Evolutionary conservation across 2,113 vertebrate genomes (phyloP), one percentile per base, ranked within the genome.

Genomic region (Colossoma macropomum): DNA sequence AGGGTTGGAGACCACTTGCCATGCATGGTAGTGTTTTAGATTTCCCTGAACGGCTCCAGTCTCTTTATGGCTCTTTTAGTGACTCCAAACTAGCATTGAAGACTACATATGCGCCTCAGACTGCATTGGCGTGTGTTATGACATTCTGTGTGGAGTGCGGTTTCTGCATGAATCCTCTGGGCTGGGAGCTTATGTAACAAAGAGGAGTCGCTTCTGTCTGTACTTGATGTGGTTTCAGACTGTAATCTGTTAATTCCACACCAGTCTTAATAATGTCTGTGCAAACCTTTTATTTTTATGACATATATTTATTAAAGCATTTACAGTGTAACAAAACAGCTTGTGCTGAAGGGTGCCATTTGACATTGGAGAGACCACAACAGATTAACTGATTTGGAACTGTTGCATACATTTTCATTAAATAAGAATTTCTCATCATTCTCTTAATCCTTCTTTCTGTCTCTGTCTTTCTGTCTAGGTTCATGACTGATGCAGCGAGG

Each of bases 401-500:
- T 69, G 52, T 52, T 27, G 50, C 54, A 45, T 23, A 15, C 16
- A 19, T 23, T 25, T 45, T 13, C 28, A n/a, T 60, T 45, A 23
- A 25, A 71, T 27, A 38, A 45, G 9, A 48, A 21, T 38, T 28
- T 27, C 16, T 17, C 41, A 8, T 30, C n/a, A 23, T 19, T 15
- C 16, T 70, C 34, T 34, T 3, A 15, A 5, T 25, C 15, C 4
- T 6, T 12, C 66, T 13, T 25, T 23, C 16, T 45, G 38, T 71
- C 27, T 79, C 48, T 23, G 38, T 68, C 25, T 73, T 1, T 74
- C 32, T 63, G 23, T 34, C 28, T 41, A 99, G 98, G 88, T 99
- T 99, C 92, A 97, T 98, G 97, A 99, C 97, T 13, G 98, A 99
- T 76, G 97, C 98, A 68, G 96, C 97, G 48, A 97, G 98, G 82